Conservation (phyloP, 2,113 vertebrate species). For the Dunckerocampus dactyliophorus region DNA sequence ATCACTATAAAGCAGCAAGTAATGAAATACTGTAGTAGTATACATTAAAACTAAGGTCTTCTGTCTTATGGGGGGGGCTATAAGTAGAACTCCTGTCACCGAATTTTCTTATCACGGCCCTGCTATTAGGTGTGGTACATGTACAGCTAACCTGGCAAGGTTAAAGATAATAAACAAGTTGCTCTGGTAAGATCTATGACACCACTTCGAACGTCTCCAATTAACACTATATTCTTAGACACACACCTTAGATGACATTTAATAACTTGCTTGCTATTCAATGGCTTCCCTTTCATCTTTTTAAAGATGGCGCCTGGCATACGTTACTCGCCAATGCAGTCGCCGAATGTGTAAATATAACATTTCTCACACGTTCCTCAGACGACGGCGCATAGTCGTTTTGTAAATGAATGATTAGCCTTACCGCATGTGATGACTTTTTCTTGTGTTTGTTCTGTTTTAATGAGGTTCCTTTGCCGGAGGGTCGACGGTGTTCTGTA, state of each 20-base stretch:
- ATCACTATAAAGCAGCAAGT: too few relatives aligned
- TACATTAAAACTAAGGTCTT: too few relatives aligned
- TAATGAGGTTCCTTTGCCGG: neutral
- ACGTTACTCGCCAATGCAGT: neutral
- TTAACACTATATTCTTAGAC: too few relatives aligned
- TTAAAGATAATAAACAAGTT: too few relatives aligned
- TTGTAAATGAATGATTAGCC: neutral
- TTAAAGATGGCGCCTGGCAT: neutral
- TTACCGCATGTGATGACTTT: slow-evolving; percentile 15
- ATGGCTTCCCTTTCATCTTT: neutral
- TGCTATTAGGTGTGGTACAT: neutral
- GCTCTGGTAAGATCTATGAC: too few relatives aligned
- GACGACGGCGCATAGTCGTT: too few relatives aligned
- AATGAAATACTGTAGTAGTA: too few relatives aligned
- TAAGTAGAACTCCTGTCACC: neutral
- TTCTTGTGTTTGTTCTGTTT: too few relatives aligned
- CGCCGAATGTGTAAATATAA: neutral
- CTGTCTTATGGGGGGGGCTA: too few relatives aligned
- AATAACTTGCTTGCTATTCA: neutral
- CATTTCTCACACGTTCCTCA: neutral
- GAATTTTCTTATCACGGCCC: neutral
- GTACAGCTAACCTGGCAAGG: too few relatives aligned
- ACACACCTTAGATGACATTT: neutral
- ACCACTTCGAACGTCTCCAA: too few relatives aligned
- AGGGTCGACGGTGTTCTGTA: too few relatives aligned